Evolutionary conservation across 1,140 invertebrate genomes (phyloP).

Genomic region (Myzus persicae): DNA sequence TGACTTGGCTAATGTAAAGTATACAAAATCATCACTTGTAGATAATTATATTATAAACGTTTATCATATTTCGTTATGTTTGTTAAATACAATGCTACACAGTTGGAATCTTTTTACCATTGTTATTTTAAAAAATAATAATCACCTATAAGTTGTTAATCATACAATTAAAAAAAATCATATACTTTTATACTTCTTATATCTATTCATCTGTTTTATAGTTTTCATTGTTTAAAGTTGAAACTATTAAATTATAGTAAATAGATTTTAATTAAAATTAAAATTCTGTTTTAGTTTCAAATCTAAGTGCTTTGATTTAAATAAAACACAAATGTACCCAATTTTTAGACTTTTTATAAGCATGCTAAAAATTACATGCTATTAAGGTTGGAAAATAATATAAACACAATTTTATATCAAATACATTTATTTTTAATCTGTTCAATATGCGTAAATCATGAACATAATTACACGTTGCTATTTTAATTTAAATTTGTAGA

Average conservation of each 20-base stretch:
- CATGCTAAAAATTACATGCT: neutral
- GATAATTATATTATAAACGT: conserved; percentile 1
- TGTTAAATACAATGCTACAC: neutral
- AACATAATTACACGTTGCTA: neutral
- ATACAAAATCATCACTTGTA: neutral
- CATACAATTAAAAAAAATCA: neutral
- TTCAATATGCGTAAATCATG: neutral
- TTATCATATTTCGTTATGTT: neutral
- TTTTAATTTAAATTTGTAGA: neutral
- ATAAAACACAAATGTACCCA: neutral
- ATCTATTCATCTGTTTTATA: neutral
- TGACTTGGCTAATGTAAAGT: neutral
- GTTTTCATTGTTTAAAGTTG: neutral
- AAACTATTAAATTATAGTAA: neutral
- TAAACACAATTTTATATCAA: neutral
- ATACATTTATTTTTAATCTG: neutral
- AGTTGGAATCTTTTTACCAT: neutral
- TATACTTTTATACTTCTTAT: neutral
- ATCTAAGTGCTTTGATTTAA: neutral
- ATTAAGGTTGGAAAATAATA: neutral
- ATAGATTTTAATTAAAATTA: neutral
- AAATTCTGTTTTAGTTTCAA: neutral
- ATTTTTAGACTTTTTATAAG: neutral
- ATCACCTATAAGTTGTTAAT: neutral
- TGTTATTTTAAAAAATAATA: neutral